Base-by-base conservation (phyloP, 1,140 invertebrate genomes). In the Bombus confusus region DNA sequence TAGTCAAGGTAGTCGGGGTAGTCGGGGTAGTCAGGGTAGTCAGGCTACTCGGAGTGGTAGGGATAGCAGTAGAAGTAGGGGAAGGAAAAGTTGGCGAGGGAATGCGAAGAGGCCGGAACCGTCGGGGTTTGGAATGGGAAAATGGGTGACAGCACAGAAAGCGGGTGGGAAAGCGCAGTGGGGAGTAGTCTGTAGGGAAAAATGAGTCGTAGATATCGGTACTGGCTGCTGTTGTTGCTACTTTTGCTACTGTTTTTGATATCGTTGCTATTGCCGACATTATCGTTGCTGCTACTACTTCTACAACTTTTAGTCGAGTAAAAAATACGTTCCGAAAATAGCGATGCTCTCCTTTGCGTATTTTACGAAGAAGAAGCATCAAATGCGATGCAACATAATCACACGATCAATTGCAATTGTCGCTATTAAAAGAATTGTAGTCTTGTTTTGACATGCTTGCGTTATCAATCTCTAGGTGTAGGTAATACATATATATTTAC, bases 61-160 rank as follows among this genome's bases (percentile, higher is more conserved):
- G 66, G 39, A n/a, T 73, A 12, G n/a, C 43, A 43, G 18, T 15
- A 28, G 18, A 28, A 22, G 47, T 62, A 41, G 79, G 64, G 41
- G 64, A 37, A 57, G 47, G 79, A 31, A 72, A 41, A 57, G 31
- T 52, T 18, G 83, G 47, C 69, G 76, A 39, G 76, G 66, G 37
- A 59, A n/a, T 12, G 76, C 75, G 68, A 80, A 64, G 37, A 77
- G 72, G 43, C 62, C 79, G 77, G 78, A 85, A 85, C 18, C 43
- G 15, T n/a, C 37, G 8, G 28, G 6, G 59, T 10, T 72, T 78
- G 52, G 41, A 64, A 77, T 62, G 81, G 62, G 59, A 77, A 85
- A 75, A 64, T 72, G 77, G 75, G 71, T 64, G 75, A 87, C 43
- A 71, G 31, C 18, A 57, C 5, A 12, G 34, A 34, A 31, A 18